phyloP scores from a whole-genome alignment of 2,113 vertebrate species.

The Trematocara macrostoma region DNA sequence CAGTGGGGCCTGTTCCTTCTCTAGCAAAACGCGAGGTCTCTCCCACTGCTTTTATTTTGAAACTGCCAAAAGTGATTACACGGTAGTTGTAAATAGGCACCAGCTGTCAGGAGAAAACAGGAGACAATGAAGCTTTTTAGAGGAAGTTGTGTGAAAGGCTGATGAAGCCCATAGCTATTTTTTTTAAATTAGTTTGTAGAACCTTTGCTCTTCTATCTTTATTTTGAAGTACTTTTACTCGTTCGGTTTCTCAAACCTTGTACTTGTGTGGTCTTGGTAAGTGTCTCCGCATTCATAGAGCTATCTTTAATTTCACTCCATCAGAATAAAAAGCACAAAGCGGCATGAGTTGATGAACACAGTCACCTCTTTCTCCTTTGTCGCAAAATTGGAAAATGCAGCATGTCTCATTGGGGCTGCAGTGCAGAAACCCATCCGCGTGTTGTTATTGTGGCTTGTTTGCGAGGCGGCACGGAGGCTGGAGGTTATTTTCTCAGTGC shows the following conservation, averaged over 20 bases:
- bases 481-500: conserved; percentile 31
- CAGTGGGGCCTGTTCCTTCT: not conserved
- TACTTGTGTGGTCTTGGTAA: not conserved
- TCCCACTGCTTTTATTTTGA: conserved; percentile 7
- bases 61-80: conserved; percentile 56
- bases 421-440: not conserved
- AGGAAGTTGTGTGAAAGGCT: not conserved
- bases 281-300: not conserved
- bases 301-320: not conserved
- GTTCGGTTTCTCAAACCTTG: not conserved
- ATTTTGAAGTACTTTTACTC: not conserved
- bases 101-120: conserved; percentile 25
- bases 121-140: conserved; percentile 29
- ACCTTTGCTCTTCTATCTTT: not conserved
- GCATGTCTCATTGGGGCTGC: not conserved
- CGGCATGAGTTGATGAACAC: not conserved
- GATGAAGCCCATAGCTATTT: not conserved
- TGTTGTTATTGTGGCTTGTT: conserved; percentile 3
- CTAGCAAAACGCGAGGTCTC: not conserved
- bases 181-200: not conserved
- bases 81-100: conserved; percentile 11
- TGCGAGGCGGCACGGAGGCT: not conserved
- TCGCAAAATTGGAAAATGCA: not conserved
- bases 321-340: not conserved
- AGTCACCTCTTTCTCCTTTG: not conserved